Conservation (phyloP, 2,797 vertebrate genomes). For the Centroberyx gerrardi region DNA sequence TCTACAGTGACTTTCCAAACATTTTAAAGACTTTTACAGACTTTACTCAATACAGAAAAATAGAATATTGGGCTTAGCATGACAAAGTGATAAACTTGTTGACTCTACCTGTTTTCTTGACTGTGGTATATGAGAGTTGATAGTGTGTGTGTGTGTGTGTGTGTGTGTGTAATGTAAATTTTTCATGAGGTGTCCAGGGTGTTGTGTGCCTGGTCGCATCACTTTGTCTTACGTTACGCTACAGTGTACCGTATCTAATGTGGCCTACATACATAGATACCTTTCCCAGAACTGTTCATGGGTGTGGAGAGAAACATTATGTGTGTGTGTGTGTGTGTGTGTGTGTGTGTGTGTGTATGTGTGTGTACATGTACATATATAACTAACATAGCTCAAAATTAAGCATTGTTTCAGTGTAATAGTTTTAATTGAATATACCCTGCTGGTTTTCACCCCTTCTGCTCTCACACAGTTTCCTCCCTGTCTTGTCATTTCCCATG, state of each 20-base stretch:
- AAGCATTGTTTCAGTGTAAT: neutral
- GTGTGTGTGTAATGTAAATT: constrained; percentile 62
- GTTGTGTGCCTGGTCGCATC: constrained; percentile 57
- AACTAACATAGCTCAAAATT: neutral
- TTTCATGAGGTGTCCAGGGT: constrained; percentile 69
- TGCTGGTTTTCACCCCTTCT: neutral
- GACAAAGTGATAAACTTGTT: neutral
- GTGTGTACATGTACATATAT: neutral
- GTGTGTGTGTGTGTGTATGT: neutral
- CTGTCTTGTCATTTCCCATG: neutral
- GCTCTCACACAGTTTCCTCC: neutral
- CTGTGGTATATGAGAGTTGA: constrained; percentile 6
- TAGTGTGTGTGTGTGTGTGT: constrained; percentile 11
- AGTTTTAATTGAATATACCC: neutral
- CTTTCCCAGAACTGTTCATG: neutral
- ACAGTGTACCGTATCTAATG: constrained; percentile 38
- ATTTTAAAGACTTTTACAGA: too few relatives aligned
- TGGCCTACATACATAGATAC: constrained; percentile 12
- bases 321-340: neutral
- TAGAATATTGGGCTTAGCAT: too few relatives aligned
- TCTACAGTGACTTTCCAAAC: too few relatives aligned
- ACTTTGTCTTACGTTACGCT: constrained; percentile 55
- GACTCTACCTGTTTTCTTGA: neutral
- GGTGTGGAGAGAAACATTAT: too few relatives aligned
- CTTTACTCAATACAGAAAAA: too few relatives aligned